These are phyloP conservation scores for Brachionus koreanus DNA, from an alignment of 1,140 invertebrate species.

Conservation along the genomic window DNA sequence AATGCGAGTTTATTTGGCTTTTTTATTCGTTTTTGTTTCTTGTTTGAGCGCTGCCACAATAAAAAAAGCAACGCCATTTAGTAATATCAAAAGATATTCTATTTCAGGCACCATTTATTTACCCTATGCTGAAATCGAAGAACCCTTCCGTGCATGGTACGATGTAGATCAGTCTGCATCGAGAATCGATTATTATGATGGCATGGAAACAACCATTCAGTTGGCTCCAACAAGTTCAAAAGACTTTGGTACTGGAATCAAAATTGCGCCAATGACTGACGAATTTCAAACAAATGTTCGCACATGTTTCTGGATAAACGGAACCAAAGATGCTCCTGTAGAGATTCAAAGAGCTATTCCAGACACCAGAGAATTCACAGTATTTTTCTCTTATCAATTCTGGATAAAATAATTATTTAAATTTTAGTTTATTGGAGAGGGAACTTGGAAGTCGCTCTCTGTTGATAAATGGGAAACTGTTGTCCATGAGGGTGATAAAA, in stretches of 20 bases:
- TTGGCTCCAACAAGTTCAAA: background rate
- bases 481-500: slow-evolving; percentile 69
- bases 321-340: slow-evolving; percentile 65
- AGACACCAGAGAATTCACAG: slow-evolving; percentile 68
- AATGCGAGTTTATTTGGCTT: slow-evolving; percentile 1
- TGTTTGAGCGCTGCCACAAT: slow-evolving; percentile 24
- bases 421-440: slow-evolving; percentile 46
- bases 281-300: slow-evolving; percentile 64
- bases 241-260: slow-evolving; percentile 72
- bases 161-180: slow-evolving; percentile 70
- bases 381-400: slow-evolving; percentile 45
- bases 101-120: slow-evolving; percentile 61
- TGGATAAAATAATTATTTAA: background rate
- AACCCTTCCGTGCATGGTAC: slow-evolving; percentile 81
- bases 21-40: background rate
- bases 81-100: slow-evolving; percentile 32
- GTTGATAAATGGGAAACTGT: slow-evolving; percentile 72
- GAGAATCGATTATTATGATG: slow-evolving; percentile 89
- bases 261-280: slow-evolving; percentile 76
- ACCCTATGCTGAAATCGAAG: slow-evolving; percentile 82
- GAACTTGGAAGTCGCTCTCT: slow-evolving; percentile 45
- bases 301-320: slow-evolving; percentile 80
- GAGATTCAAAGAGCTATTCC: slow-evolving; percentile 75
- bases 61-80: slow-evolving; percentile 31
- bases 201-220: slow-evolving; percentile 54